Evolutionary conservation across 1,140 invertebrate species (phyloP), one percentile per base, ranked within the genome.

Genomic region (Trichonephila clavipes): DNA sequence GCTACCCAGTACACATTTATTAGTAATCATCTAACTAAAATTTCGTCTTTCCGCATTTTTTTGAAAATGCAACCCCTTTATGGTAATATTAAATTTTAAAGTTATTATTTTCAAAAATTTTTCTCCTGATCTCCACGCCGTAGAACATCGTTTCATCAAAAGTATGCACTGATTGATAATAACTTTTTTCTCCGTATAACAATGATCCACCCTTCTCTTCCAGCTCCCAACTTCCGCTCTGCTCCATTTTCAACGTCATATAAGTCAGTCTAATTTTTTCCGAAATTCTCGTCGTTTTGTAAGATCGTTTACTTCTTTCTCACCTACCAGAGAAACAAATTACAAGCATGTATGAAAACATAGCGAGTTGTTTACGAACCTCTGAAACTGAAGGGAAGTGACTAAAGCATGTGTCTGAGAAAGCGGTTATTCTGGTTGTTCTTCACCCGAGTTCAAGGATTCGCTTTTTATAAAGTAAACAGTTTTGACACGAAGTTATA

Each of bases 401-500:
- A 16, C 81, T 83, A 21, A 69, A 69, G 24, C 66, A 62, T 87
- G 51, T 87, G 51, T 62, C 85, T 62, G 21, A 59, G 51, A 21
- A 62, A 87, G 85, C 24, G 77, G 77, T 44, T 61, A 87, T 34
- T 87, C 85, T 44, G 59, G 85, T 87, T 87, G 85, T 28, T 87
- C 44, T 87, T 44, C 28, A 28, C 85, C 85, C 21, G 51, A 51
- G 85, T 87, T 87, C 85, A 87, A 87, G 85, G 51, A n/a, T 62
- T 59, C 77, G 18, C 14, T 14, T 82, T 82, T 83, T 40, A 21
- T 83, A 12, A 19, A 44, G 34, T 83, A 83, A 83, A 83, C 81
- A 51, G n/a, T 51, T 58, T 34, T 83, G 81, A 83, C 81, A 83
- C n/a, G 81, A 40, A 40, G 40, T 83, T 58, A 14, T 58, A 19